Percentiles rank a stretch among this genome's conserved stretches.
Conservation (phyloP, 1,140 invertebrate genomes). For the Microvelia longipes region DNA sequence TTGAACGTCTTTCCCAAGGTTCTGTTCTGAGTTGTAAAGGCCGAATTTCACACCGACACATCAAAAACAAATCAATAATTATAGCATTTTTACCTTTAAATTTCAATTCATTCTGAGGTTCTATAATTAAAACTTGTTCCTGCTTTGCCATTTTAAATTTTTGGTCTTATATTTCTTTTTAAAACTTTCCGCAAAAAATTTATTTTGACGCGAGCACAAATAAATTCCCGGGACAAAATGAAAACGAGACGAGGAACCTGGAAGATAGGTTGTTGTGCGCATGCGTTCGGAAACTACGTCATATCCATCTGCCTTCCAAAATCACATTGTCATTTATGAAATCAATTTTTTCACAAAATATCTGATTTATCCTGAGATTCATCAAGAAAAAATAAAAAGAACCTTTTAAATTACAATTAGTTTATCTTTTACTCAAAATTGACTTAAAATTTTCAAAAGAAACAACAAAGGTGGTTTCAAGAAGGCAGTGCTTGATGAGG, state of each 20-base stretch:
- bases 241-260: slow-evolving; percentile 1
- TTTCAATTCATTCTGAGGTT: slow-evolving; percentile 52
- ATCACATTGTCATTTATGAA: not conserved
- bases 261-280: slow-evolving; percentile 3
- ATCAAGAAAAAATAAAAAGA: too few species aligned
- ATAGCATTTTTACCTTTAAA: slow-evolving; percentile 48
- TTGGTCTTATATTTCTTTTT: not conserved
- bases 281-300: slow-evolving; percentile 2
- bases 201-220: slow-evolving; percentile 4
- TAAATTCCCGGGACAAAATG: slow-evolving; percentile 6
- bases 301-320: not conserved
- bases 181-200: not conserved
- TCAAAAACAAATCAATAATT: slow-evolving; percentile 13
- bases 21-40: not conserved
- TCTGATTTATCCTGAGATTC: too few species aligned
- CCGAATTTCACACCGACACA: not conserved
- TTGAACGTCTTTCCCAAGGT: not conserved
- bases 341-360: too few species aligned
- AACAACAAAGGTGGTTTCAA: too few species aligned
- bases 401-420: too few species aligned
- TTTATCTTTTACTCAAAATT: too few species aligned
- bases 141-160: slow-evolving; percentile 30
- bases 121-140: slow-evolving; percentile 53
- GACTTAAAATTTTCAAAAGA: too few species aligned
- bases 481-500: not conserved